Percentiles rank a stretch among this genome's conserved stretches.
Evolutionary conservation across 1,140 invertebrate species (phyloP).

Genomic region (Ericerus pela): DNA sequence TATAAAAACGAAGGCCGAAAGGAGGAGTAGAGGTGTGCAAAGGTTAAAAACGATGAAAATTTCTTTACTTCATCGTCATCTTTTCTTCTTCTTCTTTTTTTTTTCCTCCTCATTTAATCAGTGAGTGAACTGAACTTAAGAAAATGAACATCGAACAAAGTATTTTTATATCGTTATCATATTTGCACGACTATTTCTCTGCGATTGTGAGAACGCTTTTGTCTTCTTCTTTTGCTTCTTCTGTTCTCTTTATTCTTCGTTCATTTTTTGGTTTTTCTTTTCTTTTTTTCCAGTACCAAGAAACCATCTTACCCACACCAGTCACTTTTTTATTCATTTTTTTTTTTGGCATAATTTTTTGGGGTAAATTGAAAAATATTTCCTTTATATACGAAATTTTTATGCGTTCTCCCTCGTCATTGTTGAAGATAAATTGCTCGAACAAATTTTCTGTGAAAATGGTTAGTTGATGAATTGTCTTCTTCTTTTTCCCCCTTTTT

Average conservation of each 20-base stretch:
- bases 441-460: no score
- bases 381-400: not conserved
- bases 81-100: not conserved
- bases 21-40: not conserved
- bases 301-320: not conserved
- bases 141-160: slow-evolving; percentile 10
- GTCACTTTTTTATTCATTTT: not conserved
- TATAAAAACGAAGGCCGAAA: not conserved
- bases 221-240: no score
- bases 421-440: no score
- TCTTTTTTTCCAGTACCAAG: not conserved
- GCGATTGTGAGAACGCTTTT: no score
- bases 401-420: no score
- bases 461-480: no score
- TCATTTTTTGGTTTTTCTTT: slow-evolving; percentile 5
- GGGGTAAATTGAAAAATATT: no score
- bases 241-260: no score
- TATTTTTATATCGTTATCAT: slow-evolving; percentile 11
- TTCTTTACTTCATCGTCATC: not conserved
- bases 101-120: not conserved
- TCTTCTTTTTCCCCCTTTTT: not conserved
- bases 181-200: slow-evolving; percentile 8
- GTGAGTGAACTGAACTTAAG: slow-evolving; percentile 6
- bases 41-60: slow-evolving; percentile 4
- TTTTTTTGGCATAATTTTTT: no score